Base-by-base conservation (phyloP, 1,140 invertebrate species). In the Hesperophylax magnus region DNA sequence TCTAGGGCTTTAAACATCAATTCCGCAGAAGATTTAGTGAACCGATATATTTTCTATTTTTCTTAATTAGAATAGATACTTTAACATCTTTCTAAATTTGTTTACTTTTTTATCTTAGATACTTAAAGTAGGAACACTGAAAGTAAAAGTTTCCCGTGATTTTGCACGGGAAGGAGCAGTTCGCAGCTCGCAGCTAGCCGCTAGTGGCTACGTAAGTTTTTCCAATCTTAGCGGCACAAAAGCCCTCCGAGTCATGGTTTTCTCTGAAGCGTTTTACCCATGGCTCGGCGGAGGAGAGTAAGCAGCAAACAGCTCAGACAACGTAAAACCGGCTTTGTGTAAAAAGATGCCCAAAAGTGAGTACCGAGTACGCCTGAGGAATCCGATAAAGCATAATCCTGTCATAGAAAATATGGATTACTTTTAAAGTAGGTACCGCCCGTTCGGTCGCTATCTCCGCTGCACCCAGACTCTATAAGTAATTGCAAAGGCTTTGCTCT, bases 361-460 rank as follows among this genome's bases (percentile, higher is more conserved):
- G 78, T 60, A 65, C 76, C 60, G 61, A 60, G 78, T 60, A 65
- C 76, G 81, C 81, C 81, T 83, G 81, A 83, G 75, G 65, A 79
- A 83, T 80, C 75, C 81, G 81, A 83, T 83, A 83, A 83, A 83
- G 78, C 39, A 77, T 80, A 83, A 83, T 83, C 78, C 81, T 67
- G 78, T 83, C 81, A 83, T 83, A 83, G 81, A 80, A 83, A 83
- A 83, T 83, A 83, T 83, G 81, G 81, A 83, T 83, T 83, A 83
- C 78, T 81, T 79, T 72, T 65, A 80, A 80, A 80, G 78, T 72
- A 78, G 24, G 22, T 60, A 78, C 78, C 61, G 39, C 72, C 34
- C 54, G 61, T 69, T 61, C 54, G 56, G 71, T 60, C 77, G 60
- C 77, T 78, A 82, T 71, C 71, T 76, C 18, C 63, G 54, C 69